These are phyloP conservation scores for Drosophila equinoxialis DNA, from an alignment of 1,140 invertebrate genomes.

Conservation along the genomic window DNA sequence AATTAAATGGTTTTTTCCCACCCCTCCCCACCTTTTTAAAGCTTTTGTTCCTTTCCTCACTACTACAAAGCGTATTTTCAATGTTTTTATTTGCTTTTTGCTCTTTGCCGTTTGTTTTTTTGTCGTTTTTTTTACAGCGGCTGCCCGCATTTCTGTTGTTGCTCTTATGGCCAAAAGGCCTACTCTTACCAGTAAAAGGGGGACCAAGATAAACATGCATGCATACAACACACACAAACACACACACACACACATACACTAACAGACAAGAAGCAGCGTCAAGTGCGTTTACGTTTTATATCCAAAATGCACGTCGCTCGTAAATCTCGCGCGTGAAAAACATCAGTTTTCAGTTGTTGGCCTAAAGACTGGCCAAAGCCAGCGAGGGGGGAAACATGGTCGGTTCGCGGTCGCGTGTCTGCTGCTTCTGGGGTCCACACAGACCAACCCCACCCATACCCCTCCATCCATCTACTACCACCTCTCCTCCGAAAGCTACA, in stretches of 20 bases:
- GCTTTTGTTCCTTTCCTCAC: conserved; percentile 13
- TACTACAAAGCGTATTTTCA: conserved; percentile 10
- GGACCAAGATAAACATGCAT: conserved; percentile 71
- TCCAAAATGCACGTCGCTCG: conserved; percentile 71
- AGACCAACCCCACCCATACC: background rate
- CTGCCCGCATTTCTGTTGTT: conserved; percentile 75
- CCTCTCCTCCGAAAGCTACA: background rate
- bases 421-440: conserved; percentile 31
- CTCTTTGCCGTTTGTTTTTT: background rate
- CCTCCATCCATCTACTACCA: background rate
- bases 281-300: conserved; percentile 72
- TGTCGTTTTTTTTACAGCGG: conserved; percentile 42
- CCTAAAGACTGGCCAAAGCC: conserved; percentile 32
- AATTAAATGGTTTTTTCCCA: conserved; percentile 66
- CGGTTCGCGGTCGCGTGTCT: conserved; percentile 42
- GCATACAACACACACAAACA: conserved; percentile 19
- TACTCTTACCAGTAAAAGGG: conserved; percentile 35
- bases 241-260: conserved; percentile 8
- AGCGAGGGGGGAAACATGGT: no score
- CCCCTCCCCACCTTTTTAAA: conserved; percentile 43
- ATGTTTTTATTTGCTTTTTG: conserved; percentile 8
- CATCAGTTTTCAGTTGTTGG: conserved; percentile 66
- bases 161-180: conserved; percentile 63
- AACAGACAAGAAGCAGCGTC: conserved; percentile 32
- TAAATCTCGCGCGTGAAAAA: conserved; percentile 77